Conservation (phyloP, 2,888 invertebrate genomes). For the Cosmorhoe ocellata region DNA sequence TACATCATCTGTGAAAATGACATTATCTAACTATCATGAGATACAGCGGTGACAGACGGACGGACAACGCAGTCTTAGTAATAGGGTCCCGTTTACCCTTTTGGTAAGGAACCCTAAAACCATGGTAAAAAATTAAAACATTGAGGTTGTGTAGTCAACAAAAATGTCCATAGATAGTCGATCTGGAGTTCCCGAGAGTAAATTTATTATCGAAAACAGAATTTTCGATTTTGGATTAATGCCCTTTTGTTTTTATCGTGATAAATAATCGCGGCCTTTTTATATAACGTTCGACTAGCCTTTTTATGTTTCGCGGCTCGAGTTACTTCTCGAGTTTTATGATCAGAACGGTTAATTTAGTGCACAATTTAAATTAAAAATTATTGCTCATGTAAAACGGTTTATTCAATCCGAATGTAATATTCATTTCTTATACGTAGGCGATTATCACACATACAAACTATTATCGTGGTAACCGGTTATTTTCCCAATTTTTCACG, state of each 20-base stretch:
- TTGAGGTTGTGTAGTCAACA: slow-evolving; percentile 36
- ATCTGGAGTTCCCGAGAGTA: slow-evolving; percentile 32
- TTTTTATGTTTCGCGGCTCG: slow-evolving; percentile 31
- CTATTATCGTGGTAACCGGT: too few relatives aligned
- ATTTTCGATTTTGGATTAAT: slow-evolving; percentile 34
- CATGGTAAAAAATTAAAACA: slow-evolving; percentile 23
- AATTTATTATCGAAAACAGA: slow-evolving; percentile 33
- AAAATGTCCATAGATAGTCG: slow-evolving; percentile 32
- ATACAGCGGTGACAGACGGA: too few relatives aligned
- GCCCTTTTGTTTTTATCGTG: slow-evolving; percentile 36
- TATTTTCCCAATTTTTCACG: too few relatives aligned
- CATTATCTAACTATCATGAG: too few relatives aligned
- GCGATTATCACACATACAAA: too few relatives aligned
- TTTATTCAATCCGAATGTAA: slow-evolving; percentile 5
- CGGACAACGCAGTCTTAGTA: too few relatives aligned
- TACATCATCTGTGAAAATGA: too few relatives aligned
- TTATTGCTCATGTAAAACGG: slow-evolving; percentile 5
- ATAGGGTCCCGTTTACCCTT: too few relatives aligned
- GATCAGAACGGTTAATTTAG: slow-evolving; percentile 21
- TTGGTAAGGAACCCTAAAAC: too few relatives aligned
- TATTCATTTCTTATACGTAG: too few relatives aligned
- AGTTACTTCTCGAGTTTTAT: slow-evolving; percentile 31
- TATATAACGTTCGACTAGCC: slow-evolving; percentile 16
- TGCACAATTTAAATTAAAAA: slow-evolving; percentile 23
- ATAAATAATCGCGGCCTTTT: slow-evolving; percentile 24